Evolutionary conservation across 2,113 vertebrate genomes (phyloP).

Genomic region (Lasiurus borealis): DNA sequence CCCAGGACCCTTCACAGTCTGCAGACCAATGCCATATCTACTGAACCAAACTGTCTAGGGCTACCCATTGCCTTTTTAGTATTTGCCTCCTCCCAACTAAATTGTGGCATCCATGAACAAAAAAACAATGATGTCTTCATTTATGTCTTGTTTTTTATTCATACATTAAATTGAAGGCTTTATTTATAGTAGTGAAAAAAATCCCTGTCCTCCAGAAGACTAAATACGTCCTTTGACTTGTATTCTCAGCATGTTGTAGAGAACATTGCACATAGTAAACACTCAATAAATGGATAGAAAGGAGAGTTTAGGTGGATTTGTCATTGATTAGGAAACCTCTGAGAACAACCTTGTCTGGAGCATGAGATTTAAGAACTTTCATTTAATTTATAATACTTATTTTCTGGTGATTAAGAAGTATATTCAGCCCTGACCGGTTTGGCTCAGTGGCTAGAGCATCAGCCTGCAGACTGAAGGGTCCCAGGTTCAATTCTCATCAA

Average conservation of each 20-base stretch:
- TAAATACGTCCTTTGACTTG: background rate
- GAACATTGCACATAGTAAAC: background rate
- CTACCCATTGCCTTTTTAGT: background rate
- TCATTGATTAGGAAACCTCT: background rate
- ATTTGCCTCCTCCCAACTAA: background rate
- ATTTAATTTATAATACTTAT: background rate
- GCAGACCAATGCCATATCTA: too few relatives aligned
- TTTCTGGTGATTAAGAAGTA: slow-evolving; percentile 18
- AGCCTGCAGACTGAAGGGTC: too few relatives aligned
- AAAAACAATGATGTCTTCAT: background rate
- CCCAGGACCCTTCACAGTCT: too few relatives aligned
- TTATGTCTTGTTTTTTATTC: slow-evolving; percentile 2
- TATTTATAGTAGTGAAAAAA: background rate
- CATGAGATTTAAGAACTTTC: background rate
- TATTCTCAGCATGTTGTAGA: background rate
- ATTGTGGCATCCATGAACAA: background rate
- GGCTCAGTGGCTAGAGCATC: too few relatives aligned
- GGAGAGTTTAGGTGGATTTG: background rate
- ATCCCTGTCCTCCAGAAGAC: background rate
- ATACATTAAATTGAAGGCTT: background rate
- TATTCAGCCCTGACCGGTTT: background rate
- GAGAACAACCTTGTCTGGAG: background rate
- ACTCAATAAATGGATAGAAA: background rate
- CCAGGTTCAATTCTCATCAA: too few relatives aligned
- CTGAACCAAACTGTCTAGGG: too few relatives aligned